A percentile compares a stretch with the other conserved stretches of the same genome.
Conservation (phyloP, 2,113 vertebrate genomes). For the Labrus mixtus region DNA sequence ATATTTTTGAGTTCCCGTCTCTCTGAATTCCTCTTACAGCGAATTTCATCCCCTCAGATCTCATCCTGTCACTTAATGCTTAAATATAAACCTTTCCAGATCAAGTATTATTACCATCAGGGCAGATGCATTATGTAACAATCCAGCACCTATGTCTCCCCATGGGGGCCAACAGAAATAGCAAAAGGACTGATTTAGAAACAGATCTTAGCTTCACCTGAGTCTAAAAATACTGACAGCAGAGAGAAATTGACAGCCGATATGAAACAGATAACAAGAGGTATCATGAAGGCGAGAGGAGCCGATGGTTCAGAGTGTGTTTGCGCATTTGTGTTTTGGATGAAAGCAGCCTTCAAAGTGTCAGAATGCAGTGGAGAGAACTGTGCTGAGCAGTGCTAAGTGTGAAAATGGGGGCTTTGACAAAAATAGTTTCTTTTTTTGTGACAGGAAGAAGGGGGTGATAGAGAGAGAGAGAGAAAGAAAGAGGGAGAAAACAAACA, state of each 20-base stretch:
- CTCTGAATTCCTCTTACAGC: constrained; percentile 35
- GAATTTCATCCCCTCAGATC: constrained; percentile 49
- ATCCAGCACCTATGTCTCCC: constrained; percentile 21
- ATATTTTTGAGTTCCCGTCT: constrained; percentile 48
- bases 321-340: constrained; percentile 4
- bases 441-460: constrained; percentile 45
- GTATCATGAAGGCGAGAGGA: neutral
- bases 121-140: constrained; percentile 56
- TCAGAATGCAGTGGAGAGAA: constrained; percentile 21
- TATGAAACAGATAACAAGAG: constrained; percentile 15
- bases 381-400: constrained; percentile 45
- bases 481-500: constrained; percentile 25
- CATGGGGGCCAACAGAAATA: constrained; percentile 55
- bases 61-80: constrained; percentile 58
- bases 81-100: constrained; percentile 67
- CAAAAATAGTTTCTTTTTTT: constrained; percentile 61
- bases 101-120: constrained; percentile 50
- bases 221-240: constrained; percentile 63
- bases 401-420: constrained; percentile 52
- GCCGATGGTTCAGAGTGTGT: constrained; percentile 25
- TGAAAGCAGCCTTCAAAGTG: constrained; percentile 36
- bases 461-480: constrained; percentile 47
- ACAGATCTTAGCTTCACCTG: constrained; percentile 60
- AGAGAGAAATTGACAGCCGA: constrained; percentile 37
- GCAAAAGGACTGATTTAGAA: constrained; percentile 58